Evolutionary conservation across 2,888 invertebrate genomes (phyloP).

Genomic region (Lycophotia porphyrea): DNA sequence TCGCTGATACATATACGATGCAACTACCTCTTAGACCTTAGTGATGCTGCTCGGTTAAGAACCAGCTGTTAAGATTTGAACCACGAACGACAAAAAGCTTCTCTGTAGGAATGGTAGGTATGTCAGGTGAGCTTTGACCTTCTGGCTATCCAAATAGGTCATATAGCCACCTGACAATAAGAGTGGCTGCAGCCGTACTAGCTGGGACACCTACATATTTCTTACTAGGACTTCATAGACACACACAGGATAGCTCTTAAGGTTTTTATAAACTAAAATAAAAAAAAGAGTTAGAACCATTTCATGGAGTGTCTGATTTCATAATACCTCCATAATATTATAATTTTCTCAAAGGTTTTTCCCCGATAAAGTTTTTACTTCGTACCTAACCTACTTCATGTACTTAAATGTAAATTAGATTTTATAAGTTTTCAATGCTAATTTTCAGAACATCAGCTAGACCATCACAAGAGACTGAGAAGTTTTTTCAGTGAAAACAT

Average conservation of each 20-base stretch:
- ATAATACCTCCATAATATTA: too few species aligned
- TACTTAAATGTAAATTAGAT: not conserved
- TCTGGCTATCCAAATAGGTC: not conserved
- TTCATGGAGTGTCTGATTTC: not conserved
- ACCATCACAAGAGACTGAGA: not conserved
- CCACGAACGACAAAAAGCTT: not conserved
- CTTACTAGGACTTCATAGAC: not conserved
- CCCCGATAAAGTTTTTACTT: not conserved
- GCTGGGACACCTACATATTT: not conserved
- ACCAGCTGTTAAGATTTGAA: not conserved
- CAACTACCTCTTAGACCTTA: not conserved
- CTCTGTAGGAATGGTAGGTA: not conserved
- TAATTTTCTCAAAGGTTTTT: not conserved
- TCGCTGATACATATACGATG: not conserved
- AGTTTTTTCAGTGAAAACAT: too few species aligned
- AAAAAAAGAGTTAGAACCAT: not conserved
- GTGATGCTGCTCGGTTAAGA: not conserved
- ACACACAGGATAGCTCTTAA: not conserved
- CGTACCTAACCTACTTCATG: not conserved
- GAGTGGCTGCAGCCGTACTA: not conserved
- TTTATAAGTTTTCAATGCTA: not conserved
- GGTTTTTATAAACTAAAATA: too few species aligned
- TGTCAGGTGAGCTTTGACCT: not conserved
- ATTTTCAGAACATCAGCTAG: conserved; percentile 8
- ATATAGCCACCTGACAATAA: not conserved